Percentiles rank a stretch among this genome's conserved stretches.
phyloP scores from a whole-genome alignment of 1,140 invertebrate genomes.

The Globodera ellingtonae region DNA sequence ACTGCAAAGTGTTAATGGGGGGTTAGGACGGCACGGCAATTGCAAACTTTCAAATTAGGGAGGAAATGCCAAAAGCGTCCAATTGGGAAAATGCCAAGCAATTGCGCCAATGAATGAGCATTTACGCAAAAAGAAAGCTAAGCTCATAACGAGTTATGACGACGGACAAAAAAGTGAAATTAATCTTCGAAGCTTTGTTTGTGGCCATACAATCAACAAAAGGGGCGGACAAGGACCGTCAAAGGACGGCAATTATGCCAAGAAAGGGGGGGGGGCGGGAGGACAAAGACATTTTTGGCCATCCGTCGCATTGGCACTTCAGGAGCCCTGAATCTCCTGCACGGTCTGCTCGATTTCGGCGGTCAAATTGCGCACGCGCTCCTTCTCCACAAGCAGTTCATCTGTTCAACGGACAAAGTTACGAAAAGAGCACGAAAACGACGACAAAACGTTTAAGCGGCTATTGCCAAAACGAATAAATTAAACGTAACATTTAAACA shows the following conservation, averaged over 20 bases:
- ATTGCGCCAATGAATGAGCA: not conserved
- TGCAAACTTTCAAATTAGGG: slow-evolving; percentile 5
- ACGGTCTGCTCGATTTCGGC: slow-evolving; percentile 98
- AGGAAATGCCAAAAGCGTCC: not conserved
- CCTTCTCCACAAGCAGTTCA: slow-evolving; percentile 88
- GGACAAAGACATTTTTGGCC: slow-evolving; percentile 3
- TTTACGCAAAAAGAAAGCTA: slow-evolving; percentile 8
- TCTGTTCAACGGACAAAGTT: slow-evolving; percentile 73
- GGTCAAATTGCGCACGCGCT: slow-evolving; percentile 92
- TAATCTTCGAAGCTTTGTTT: not conserved
- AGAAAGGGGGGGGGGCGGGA: not conserved
- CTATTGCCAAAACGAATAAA: too few species aligned
- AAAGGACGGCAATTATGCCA: not conserved
- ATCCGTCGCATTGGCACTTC: slow-evolving; percentile 30
- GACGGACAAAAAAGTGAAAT: slow-evolving; percentile 13
- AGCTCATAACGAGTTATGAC: slow-evolving; percentile 1
- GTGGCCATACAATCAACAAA: not conserved
- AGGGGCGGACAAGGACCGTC: not conserved
- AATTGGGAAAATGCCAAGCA: not conserved
- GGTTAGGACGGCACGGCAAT: slow-evolving; percentile 31
- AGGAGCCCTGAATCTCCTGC: slow-evolving; percentile 91
- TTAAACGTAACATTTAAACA: too few species aligned
- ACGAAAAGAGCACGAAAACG: not conserved
- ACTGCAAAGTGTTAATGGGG: slow-evolving; percentile 56
- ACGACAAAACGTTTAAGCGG: not conserved